Evolutionary conservation across 2,888 invertebrate species (phyloP), one percentile per base, ranked within the genome.

Genomic region (Seira sanloemensis): DNA sequence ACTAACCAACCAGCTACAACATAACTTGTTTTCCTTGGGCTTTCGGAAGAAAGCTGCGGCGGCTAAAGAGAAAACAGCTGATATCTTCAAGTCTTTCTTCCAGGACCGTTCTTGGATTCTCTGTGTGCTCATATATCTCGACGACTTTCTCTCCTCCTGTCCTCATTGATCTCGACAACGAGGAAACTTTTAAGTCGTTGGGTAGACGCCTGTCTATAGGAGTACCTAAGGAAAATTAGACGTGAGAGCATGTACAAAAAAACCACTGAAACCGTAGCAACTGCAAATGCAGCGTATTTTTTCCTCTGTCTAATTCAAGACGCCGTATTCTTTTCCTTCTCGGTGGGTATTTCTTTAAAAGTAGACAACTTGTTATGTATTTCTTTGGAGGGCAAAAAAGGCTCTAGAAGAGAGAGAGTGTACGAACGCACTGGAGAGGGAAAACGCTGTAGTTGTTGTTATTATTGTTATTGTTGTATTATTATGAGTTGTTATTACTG

Each of bases 401-500:
- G 23, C n/a, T n/a, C n/a, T n/a, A n/a, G n/a, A n/a, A n/a, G n/a
- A n/a, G n/a, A n/a, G n/a, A n/a, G n/a, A n/a, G n/a, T n/a, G n/a
- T n/a, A n/a, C n/a, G 18, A 26, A 27, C 65, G 75, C 27, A 18
- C 62, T 26, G 62, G 27, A 73, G 72, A 9, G 54, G 12, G 54
- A 72, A 72, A 65, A 5, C n/a, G 50, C n/a, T 62, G 54, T 69
- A 27, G 19, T 24, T 68, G 68, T 26, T 26, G 27, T 24, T 68
- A 24, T 68, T 68, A 24, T 24, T 68, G 23, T 25, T 26, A 18
- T 68, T 26, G 25, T 68, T 73, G 58, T 54, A 12, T 27, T 72
- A 62, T 21, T 76, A 77, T 76, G 82, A 77, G 76, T 76, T 82
- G 72, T 72, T 77, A 72, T 77, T 82, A 82, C 66, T 77, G 73